These are phyloP conservation scores for Pantherophis guttatus DNA, from an alignment of 2,113 vertebrate genomes.

Conservation along the genomic window DNA sequence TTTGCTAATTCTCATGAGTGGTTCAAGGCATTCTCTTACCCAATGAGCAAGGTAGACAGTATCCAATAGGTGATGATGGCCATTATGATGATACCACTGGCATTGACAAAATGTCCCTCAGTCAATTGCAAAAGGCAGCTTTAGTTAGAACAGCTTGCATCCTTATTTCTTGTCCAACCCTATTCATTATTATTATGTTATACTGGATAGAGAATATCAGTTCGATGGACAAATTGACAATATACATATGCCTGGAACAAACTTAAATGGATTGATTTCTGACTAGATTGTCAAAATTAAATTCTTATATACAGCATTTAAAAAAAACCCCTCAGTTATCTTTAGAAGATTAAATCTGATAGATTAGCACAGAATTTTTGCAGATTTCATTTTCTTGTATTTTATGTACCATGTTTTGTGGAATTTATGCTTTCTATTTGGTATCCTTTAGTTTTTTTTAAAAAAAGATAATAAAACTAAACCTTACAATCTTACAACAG, in stretches of 20 bases:
- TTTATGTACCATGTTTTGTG: not conserved
- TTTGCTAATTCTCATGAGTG: not conserved
- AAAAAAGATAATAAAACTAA: not conserved
- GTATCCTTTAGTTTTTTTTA: not conserved
- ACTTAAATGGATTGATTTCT: not conserved
- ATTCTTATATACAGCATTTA: not conserved
- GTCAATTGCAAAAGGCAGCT: too few relatives aligned
- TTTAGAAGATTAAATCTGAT: not conserved
- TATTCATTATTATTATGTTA: not conserved
- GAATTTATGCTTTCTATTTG: not conserved
- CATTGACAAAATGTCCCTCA: not conserved
- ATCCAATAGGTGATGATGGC: not conserved
- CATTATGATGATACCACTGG: not conserved
- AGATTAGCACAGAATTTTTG: not conserved
- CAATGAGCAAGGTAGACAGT: not conserved
- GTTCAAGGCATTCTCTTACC: not conserved
- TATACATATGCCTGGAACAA: not conserved
- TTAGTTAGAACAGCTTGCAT: too few relatives aligned
- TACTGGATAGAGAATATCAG: not conserved
- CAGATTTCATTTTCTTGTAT: not conserved
- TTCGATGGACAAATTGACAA: not conserved
- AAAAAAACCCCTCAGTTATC: not conserved
- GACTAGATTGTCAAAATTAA: not conserved
- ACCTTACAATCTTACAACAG: not conserved
- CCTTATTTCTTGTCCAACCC: not conserved